Evolutionary conservation across 2,113 vertebrate species (phyloP).

Genomic region (Orientallactaga bullata): DNA sequence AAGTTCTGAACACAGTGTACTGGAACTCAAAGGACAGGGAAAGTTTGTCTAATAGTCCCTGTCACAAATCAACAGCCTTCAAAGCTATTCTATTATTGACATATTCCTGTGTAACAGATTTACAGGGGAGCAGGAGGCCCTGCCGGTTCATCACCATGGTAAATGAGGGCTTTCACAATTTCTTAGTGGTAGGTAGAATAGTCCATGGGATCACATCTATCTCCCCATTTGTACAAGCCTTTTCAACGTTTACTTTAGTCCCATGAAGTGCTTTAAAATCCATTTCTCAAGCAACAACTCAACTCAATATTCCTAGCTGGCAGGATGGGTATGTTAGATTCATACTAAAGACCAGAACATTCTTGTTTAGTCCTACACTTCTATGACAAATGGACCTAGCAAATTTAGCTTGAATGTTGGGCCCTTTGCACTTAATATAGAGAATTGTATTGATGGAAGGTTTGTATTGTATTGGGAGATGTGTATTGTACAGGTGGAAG

Average conservation of each 20-base stretch:
- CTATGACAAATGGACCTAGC: not conserved
- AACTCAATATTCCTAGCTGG: not conserved
- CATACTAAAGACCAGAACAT: not conserved
- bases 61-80: not conserved
- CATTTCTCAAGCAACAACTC: slow-evolving; percentile 24
- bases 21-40: not conserved
- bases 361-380: slow-evolving; percentile 13
- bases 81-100: not conserved
- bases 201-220: not conserved
- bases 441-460: not conserved
- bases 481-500: not conserved
- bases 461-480: too few species aligned
- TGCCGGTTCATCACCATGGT: not conserved
- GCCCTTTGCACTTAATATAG: not conserved
- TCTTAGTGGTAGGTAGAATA: not conserved
- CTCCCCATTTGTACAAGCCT: not conserved
- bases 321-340: not conserved
- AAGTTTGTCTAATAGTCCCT: not conserved
- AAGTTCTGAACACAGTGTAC: not conserved
- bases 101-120: not conserved
- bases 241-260: not conserved
- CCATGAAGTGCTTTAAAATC: not conserved
- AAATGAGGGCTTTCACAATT: not conserved
- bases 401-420: slow-evolving; percentile 4
- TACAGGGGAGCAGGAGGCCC: not conserved